Conservation (phyloP, 2,113 vertebrate genomes). For the Megaleporinus macrocephalus region DNA sequence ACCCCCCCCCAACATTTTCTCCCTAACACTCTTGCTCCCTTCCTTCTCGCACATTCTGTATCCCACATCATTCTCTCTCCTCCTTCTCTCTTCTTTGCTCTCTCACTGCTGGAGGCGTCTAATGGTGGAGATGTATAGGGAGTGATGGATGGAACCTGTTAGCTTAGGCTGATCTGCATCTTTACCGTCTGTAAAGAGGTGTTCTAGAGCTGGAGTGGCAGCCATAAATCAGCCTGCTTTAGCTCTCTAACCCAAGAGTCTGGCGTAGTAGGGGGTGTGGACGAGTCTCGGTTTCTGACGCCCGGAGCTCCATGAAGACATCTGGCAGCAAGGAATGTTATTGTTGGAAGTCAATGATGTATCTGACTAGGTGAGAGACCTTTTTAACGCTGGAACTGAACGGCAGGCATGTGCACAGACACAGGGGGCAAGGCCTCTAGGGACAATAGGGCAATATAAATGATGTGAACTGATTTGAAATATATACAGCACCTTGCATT, state of each 20-base stretch:
- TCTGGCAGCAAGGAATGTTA: neutral
- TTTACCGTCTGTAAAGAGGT: constrained; percentile 56
- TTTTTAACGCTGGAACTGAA: neutral
- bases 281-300: constrained; percentile 22
- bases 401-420: too few species aligned
- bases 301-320: neutral
- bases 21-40: too few species aligned
- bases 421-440: too few species aligned
- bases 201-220: constrained; percentile 53
- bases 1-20: too few species aligned
- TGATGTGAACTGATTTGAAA: too few species aligned
- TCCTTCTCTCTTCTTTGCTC: neutral
- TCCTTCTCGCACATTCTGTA: too few species aligned
- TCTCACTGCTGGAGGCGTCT: constrained; percentile 16
- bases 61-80: neutral
- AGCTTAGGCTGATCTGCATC: constrained; percentile 70
- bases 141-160: constrained; percentile 72
- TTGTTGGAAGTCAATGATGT: neutral
- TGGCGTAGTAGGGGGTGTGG: constrained; percentile 28
- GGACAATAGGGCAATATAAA: too few species aligned
- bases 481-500: too few species aligned
- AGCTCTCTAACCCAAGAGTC: constrained; percentile 3
- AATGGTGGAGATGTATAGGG: constrained; percentile 53
- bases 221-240: constrained; percentile 46
- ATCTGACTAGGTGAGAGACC: neutral